phyloP scores from a whole-genome alignment of 2,888 invertebrate species.

The Pristionchus mayeri region DNA sequence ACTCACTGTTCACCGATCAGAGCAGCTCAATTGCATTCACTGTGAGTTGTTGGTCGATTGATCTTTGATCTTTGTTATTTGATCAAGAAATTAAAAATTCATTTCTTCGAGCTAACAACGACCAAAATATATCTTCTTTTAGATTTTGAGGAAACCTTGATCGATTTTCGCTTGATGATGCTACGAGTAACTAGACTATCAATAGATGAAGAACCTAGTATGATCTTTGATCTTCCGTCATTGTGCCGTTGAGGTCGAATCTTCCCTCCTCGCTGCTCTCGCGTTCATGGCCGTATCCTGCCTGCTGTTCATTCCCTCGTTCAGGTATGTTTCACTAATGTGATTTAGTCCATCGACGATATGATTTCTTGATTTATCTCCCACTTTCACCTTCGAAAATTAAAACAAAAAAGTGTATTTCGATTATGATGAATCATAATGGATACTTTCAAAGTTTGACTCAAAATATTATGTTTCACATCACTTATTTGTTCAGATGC shows the following conservation, averaged over 20 bases:
- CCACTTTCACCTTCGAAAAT: too few species aligned
- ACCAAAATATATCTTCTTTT: too few species aligned
- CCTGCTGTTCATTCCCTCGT: constrained; percentile 39
- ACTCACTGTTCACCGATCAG: constrained; percentile 45
- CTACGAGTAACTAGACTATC: neutral
- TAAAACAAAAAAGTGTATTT: too few species aligned
- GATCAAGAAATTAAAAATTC: too few species aligned
- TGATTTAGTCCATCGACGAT: too few species aligned
- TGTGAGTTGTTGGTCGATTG: constrained; percentile 16
- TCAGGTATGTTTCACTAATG: constrained; percentile 4
- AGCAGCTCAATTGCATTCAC: constrained; percentile 47
- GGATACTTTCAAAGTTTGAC: too few species aligned
- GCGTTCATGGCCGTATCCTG: constrained; percentile 42
- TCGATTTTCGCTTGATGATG: neutral
- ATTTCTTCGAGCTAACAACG: too few species aligned
- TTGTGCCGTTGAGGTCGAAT: constrained; percentile 36
- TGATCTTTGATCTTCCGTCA: neutral
- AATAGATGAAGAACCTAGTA: neutral
- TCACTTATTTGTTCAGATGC: too few species aligned
- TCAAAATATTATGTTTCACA: neutral
- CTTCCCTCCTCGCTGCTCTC: constrained; percentile 32
- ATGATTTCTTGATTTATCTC: too few species aligned
- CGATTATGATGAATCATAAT: neutral
- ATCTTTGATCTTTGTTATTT: constrained; percentile 25
- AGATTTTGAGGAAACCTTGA: too few species aligned